phyloP scores from a whole-genome alignment of 2,888 invertebrate species.

The Luperina nickerlii region DNA sequence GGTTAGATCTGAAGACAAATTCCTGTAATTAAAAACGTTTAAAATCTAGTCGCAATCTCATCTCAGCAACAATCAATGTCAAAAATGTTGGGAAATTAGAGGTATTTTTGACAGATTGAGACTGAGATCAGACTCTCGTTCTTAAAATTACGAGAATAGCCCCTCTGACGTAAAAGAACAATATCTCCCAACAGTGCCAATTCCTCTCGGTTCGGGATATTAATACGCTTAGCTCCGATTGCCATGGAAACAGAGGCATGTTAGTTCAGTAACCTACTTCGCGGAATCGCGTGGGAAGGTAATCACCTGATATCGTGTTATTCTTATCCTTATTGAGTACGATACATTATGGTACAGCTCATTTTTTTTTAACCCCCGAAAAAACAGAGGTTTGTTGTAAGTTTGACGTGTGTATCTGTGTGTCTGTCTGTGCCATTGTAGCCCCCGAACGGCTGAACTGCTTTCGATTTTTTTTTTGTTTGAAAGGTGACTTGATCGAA shows the following conservation, averaged over 20 bases:
- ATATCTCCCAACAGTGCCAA: not conserved
- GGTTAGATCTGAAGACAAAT: not conserved
- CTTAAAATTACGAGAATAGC: not conserved
- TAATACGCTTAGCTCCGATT: conserved; percentile 28
- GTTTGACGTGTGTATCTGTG: no score
- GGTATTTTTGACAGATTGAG: not conserved
- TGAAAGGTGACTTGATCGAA: no score
- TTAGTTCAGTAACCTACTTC: conserved; percentile 57
- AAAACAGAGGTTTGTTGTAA: no score
- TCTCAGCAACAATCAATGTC: not conserved
- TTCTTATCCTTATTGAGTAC: conserved; percentile 46
- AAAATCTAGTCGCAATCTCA: not conserved
- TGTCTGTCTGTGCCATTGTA: no score
- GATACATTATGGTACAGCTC: conserved; percentile 6
- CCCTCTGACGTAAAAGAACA: conserved; percentile 1
- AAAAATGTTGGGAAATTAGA: not conserved
- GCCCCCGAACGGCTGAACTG: no score
- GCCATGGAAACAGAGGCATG: conserved; percentile 35
- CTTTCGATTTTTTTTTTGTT: no score
- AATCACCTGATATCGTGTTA: conserved; percentile 54
- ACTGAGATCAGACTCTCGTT: not conserved
- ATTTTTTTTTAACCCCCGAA: not conserved
- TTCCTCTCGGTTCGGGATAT: conserved; percentile 3
- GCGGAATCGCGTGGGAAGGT: conserved; percentile 46
- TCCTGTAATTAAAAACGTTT: not conserved